These are phyloP conservation scores for Formica exsecta DNA, from an alignment of 1,140 invertebrate genomes.

Conservation along the genomic window DNA sequence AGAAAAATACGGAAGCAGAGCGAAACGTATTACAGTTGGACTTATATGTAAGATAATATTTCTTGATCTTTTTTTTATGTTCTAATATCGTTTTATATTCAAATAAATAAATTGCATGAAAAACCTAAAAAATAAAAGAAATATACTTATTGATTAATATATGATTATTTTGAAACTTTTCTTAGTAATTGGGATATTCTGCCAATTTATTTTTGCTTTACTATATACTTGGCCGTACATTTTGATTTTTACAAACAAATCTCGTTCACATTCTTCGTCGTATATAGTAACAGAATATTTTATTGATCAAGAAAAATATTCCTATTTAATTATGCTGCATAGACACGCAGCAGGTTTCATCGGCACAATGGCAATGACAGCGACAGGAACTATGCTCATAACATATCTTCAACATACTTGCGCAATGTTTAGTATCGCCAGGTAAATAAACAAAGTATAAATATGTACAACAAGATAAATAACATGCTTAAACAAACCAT, in stretches of 20 bases:
- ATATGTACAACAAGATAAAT: too few relatives aligned
- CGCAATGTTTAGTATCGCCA: constrained; percentile 18
- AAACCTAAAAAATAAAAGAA: too few relatives aligned
- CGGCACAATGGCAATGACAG: not conserved
- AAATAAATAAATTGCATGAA: too few relatives aligned
- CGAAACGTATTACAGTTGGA: too few relatives aligned
- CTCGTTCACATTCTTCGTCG: not conserved
- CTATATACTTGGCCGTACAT: not conserved
- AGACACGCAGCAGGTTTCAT: not conserved
- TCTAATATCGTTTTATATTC: too few relatives aligned
- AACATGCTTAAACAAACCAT: not conserved
- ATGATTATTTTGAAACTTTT: constrained; percentile 5
- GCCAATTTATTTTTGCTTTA: too few relatives aligned
- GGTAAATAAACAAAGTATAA: not conserved
- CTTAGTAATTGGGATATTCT: not conserved
- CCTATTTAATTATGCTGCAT: not conserved
- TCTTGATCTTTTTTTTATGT: too few relatives aligned
- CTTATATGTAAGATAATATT: too few relatives aligned
- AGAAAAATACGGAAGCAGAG: too few relatives aligned
- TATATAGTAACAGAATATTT: constrained; percentile 11
- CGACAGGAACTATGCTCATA: constrained; percentile 7
- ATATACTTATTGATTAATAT: not conserved
- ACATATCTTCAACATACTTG: constrained; percentile 29
- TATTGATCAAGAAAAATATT: constrained; percentile 17
- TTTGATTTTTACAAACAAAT: not conserved